Percentiles rank a stretch among this genome's conserved stretches.
Evolutionary conservation across 2,888 invertebrate species (phyloP).

Genomic region (Macropis europaea): DNA sequence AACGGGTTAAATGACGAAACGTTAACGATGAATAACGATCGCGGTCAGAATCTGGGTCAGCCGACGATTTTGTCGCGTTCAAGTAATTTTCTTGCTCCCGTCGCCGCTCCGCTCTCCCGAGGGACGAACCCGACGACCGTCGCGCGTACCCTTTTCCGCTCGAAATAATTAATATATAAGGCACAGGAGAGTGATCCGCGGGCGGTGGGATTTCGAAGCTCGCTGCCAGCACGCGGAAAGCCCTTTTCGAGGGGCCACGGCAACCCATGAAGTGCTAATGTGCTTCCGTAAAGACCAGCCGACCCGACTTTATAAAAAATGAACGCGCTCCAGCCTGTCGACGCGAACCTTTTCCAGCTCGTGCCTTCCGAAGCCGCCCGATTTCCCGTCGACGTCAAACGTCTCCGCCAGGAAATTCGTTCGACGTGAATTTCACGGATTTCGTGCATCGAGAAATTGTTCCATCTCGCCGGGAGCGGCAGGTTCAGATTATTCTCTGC

Average conservation of each 20-base stretch:
- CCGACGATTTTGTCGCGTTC: background rate
- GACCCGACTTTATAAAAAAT: constrained; percentile 42
- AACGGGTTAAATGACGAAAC: constrained; percentile 1
- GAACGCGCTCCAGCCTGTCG: constrained; percentile 8
- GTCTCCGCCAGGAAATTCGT: no score
- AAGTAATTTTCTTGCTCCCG: constrained; percentile 33
- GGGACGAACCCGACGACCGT: constrained; percentile 1
- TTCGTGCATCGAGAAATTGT: no score
- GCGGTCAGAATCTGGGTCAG: constrained; percentile 34
- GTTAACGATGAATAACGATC: background rate
- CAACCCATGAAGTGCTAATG: constrained; percentile 43
- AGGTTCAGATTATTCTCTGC: no score
- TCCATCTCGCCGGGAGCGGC: no score
- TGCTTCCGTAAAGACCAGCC: constrained; percentile 39
- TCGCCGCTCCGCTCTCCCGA: constrained; percentile 16
- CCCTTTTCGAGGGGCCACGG: constrained; percentile 28
- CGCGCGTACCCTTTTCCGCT: constrained; percentile 57
- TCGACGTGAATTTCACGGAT: no score
- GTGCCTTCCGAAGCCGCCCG: background rate
- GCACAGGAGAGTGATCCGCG: constrained; percentile 71
- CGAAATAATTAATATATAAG: constrained; percentile 74
- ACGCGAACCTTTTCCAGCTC: background rate
- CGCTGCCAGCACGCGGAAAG: background rate
- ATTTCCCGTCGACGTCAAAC: no score
- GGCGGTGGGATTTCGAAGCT: constrained; percentile 55